Base-by-base conservation (phyloP, 64 coral and sea anemone genomes). In the Dendrophyllia cribrosa region DNA sequence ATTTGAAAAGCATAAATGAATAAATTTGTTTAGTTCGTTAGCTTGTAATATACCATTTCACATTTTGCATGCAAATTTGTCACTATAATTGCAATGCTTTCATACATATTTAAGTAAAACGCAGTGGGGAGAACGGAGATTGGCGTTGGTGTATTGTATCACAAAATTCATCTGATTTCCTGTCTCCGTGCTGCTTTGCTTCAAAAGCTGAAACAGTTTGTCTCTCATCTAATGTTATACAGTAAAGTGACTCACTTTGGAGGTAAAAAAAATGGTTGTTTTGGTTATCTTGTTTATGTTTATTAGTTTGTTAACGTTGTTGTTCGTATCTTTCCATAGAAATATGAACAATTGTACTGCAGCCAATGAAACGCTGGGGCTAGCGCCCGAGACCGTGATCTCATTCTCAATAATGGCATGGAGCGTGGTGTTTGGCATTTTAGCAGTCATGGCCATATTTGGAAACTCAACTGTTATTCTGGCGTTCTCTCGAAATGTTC, bases 401-500 rank as follows among this genome's bases (percentile, higher is more conserved):
- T 20, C 74, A 3, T 80, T 90, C 9, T 66, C 88, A 49, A 26
- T 70, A 7, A 82, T 96, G 85, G 94, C 94, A 7, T 96, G 94
- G 89, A 88, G 94, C 43, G 58, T 86, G 14, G 94, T 59, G 8
- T 70, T 90, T 50, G 94, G 94, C 3, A 92, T 72, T 21, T 74
- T 96, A 15, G 90, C 90, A 59, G 89, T 92, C 17, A 92, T 96
- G 94, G 85, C 90, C 5, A 86, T 92, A 69, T 92, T 96, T 58
- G 94, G 94, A 47, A 96, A 96, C 26, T 82, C 69, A 48, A 96
- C 87, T 62, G 94, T 96, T 1, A 92, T 96, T 76, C 15, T 74
- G 20, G 94, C 91, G 7, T 96, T 96, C 46, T 70, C 61, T 69
- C 94, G 91, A 59, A 92, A 96, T 67, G 51, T 76, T 34, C 74